Evolutionary conservation across 2,113 vertebrate species (phyloP).

Genomic region (Mola mola): DNA sequence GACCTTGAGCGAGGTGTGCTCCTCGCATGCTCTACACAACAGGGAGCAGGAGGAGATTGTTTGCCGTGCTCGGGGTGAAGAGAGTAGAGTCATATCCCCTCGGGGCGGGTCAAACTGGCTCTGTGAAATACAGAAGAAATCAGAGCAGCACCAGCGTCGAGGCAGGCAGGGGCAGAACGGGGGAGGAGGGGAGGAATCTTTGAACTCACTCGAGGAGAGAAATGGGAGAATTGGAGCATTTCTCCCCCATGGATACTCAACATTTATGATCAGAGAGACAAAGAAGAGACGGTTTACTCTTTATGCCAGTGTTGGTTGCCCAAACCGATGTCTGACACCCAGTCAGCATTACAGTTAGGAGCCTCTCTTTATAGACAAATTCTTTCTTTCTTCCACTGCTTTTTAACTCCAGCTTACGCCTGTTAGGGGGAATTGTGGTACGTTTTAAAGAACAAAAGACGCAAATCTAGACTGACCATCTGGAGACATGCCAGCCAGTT

Average conservation of each 20-base stretch:
- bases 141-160: constrained; percentile 35
- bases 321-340: constrained; percentile 18
- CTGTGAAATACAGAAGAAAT: constrained; percentile 41
- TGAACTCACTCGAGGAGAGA: constrained; percentile 63
- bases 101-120: constrained; percentile 56
- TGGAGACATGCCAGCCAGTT: background rate
- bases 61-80: constrained; percentile 33
- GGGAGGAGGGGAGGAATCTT: constrained; percentile 22
- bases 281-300: background rate
- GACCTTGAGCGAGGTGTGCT: constrained; percentile 35
- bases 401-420: background rate
- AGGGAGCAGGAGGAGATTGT: constrained; percentile 31
- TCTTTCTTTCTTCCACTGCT: background rate
- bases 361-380: constrained; percentile 23
- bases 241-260: constrained; percentile 58
- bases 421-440: background rate
- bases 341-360: constrained; percentile 10
- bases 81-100: constrained; percentile 32
- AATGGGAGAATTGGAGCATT: constrained; percentile 72
- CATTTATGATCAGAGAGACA: constrained; percentile 43
- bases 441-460: no score
- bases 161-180: constrained; percentile 8
- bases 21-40: constrained; percentile 13
- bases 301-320: constrained; percentile 13
- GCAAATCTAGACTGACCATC: background rate